Evolutionary conservation across 53 echinoderm and acorn worm genomes (phyloP).

Genomic region (Apostichopus leukothele): DNA sequence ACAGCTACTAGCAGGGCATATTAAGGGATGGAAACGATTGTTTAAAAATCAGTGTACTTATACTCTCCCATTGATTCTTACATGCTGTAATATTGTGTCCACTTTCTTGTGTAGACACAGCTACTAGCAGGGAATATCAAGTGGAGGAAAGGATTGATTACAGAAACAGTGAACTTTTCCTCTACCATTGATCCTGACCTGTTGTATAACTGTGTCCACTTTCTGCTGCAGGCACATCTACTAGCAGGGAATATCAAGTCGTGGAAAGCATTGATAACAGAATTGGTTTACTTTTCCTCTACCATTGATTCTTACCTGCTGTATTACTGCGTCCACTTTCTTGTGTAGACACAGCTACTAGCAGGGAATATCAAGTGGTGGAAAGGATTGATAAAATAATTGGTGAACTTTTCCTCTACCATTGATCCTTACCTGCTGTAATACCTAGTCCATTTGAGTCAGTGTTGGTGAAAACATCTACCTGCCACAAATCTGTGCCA

Average conservation of each 20-base stretch:
- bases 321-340: constrained; percentile 44
- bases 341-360: no score
- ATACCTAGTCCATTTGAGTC: constrained; percentile 49
- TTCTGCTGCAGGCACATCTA: no score
- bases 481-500: constrained; percentile 81
- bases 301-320: background rate
- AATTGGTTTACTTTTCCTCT: background rate
- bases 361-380: background rate
- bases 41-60: no score
- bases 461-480: constrained; percentile 66
- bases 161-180: background rate
- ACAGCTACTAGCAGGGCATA: no score
- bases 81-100: constrained; percentile 45
- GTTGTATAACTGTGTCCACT: no score
- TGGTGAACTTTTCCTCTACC: background rate
- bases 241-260: background rate
- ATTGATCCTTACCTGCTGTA: background rate
- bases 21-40: no score
- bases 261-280: background rate
- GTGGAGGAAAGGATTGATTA: background rate
- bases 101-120: background rate
- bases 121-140: background rate
- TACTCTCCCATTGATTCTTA: background rate
- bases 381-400: background rate
- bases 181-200: background rate